Evolutionary conservation across 2,888 invertebrate species (phyloP).

Genomic region (Eupithecia tripunctaria): DNA sequence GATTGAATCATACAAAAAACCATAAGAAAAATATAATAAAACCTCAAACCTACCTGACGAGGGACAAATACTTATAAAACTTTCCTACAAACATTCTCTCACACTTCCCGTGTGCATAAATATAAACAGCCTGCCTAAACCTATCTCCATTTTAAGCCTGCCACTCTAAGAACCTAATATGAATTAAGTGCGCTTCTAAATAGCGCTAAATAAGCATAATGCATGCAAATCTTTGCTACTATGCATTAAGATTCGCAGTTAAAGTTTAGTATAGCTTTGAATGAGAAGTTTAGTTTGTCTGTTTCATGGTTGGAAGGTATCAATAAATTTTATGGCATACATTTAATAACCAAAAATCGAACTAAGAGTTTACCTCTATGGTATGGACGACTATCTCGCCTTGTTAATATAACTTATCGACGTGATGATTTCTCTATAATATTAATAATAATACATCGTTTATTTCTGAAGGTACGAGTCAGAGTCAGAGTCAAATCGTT

Average conservation of each 20-base stretch:
- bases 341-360: not conserved
- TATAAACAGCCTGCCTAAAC: not conserved
- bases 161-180: conserved; percentile 23
- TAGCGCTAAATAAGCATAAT: conserved; percentile 32
- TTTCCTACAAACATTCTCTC: not conserved
- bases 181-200: conserved; percentile 34
- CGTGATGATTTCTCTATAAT: not conserved
- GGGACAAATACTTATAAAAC: not conserved
- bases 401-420: not conserved
- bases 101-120: not conserved
- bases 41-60: not conserved
- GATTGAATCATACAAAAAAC: too few species aligned
- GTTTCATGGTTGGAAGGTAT: not conserved
- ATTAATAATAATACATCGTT: too few species aligned
- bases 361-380: not conserved
- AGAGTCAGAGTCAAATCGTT: too few species aligned
- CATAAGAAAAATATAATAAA: too few species aligned
- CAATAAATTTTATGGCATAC: not conserved
- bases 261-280: conserved; percentile 33
- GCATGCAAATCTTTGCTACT: conserved; percentile 32
- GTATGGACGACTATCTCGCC: not conserved
- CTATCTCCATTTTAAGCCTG: conserved; percentile 17
- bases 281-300: conserved; percentile 15
- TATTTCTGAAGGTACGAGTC: too few species aligned
- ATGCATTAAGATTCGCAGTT: conserved; percentile 24